phyloP scores from a whole-genome alignment of 2,888 invertebrate species.

The Metalampra italica region DNA sequence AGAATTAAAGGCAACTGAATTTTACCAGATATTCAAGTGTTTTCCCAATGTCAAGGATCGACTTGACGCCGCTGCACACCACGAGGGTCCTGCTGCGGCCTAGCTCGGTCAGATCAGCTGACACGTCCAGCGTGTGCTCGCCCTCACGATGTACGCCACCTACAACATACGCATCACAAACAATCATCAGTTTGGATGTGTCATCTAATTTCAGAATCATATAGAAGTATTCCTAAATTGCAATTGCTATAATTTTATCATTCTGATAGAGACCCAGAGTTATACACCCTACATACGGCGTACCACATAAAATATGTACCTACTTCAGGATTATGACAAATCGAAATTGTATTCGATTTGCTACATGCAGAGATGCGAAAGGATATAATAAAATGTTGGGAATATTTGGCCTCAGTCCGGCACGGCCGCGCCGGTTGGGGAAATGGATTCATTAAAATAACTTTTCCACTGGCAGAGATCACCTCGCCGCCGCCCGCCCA shows the following conservation, averaged over 20 bases:
- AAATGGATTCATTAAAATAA: slow-evolving; percentile 5
- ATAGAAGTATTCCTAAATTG: too few species aligned
- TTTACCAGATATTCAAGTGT: slow-evolving; percentile 94
- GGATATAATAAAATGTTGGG: slow-evolving; percentile 5
- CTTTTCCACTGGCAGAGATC: slow-evolving; percentile 1
- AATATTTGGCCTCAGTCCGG: neutral
- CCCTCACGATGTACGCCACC: slow-evolving; percentile 97
- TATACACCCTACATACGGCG: too few species aligned
- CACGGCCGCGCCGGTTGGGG: neutral
- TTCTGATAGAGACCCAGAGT: too few species aligned
- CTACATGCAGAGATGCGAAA: neutral
- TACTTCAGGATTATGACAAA: slow-evolving; percentile 4
- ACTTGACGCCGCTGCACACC: slow-evolving; percentile 97
- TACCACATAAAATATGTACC: neutral
- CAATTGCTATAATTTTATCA: too few species aligned
- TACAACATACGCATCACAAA: slow-evolving; percentile 44
- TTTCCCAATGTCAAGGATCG: slow-evolving; percentile 95
- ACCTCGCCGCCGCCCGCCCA: neutral
- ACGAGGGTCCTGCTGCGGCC: slow-evolving; percentile 92
- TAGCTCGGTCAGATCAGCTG: slow-evolving; percentile 95
- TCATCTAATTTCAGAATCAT: too few species aligned
- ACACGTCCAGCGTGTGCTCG: slow-evolving; percentile 92
- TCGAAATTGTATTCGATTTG: slow-evolving; percentile 4
- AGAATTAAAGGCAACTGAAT: too few species aligned
- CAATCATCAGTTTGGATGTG: too few species aligned